phyloP scores from a whole-genome alignment of 2,113 vertebrate species.

The Nycticebus coucang region DNA sequence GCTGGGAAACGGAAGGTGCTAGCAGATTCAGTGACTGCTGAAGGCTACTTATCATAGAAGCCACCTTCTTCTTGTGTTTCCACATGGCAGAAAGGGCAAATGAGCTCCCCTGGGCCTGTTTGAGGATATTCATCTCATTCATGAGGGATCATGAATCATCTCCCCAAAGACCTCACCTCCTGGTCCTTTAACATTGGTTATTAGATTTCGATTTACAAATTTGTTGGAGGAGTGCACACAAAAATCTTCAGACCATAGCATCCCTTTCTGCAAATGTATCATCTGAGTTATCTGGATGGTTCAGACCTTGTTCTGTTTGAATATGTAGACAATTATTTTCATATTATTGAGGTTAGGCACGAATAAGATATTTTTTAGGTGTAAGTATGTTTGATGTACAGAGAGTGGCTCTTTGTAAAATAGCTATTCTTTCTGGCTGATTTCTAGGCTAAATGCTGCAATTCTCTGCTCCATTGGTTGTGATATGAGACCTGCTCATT shows the following conservation, averaged over 20 bases:
- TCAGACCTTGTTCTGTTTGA: not conserved
- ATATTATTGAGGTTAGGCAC: not conserved
- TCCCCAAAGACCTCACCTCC: not conserved
- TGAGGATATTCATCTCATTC: not conserved
- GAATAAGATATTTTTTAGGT: not conserved
- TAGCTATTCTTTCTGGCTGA: not conserved
- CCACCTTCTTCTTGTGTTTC: not conserved
- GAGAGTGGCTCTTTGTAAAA: not conserved
- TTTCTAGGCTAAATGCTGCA: not conserved
- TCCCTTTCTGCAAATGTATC: not conserved
- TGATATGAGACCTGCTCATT: not conserved
- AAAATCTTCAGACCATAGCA: not conserved
- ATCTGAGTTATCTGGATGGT: not conserved
- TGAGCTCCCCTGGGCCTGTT: not conserved
- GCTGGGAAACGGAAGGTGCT: not conserved
- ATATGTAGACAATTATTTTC: not conserved
- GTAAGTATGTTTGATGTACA: not conserved
- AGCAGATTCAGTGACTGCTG: not conserved
- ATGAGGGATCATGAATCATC: not conserved
- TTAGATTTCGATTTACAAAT: not conserved
- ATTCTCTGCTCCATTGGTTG: not conserved
- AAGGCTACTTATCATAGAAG: not conserved
- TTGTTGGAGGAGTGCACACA: not conserved
- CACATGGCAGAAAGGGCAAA: not conserved
- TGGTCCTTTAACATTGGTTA: not conserved